Evolutionary conservation across 2,113 vertebrate species (phyloP).

Genomic region (Corythornis madagascariensis): DNA sequence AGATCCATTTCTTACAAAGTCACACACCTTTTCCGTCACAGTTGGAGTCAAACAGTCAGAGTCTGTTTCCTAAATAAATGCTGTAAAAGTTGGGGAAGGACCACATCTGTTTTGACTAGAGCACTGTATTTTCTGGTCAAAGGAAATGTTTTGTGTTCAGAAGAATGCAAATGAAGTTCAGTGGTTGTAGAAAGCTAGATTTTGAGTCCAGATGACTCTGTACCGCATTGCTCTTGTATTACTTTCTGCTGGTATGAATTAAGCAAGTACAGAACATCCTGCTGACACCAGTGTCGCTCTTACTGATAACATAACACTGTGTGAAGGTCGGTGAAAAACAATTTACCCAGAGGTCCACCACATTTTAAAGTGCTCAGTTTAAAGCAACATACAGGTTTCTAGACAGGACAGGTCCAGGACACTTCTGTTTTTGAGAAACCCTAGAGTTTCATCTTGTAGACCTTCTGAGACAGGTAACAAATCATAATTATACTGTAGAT

Average conservation of each 20-base stretch:
- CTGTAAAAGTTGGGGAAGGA: not conserved
- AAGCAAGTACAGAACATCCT: not conserved
- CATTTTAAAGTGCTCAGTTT: not conserved
- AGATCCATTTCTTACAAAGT: not conserved
- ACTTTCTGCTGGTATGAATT: not conserved
- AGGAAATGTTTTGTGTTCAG: not conserved
- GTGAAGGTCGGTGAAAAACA: not conserved
- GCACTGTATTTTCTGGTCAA: not conserved
- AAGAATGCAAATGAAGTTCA: not conserved
- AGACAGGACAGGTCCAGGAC: not conserved
- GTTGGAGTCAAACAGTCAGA: not conserved
- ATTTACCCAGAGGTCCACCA: not conserved
- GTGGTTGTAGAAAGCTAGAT: not conserved
- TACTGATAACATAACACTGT: rapidly evolving
- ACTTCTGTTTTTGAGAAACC: not conserved
- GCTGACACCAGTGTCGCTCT: not conserved
- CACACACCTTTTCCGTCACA: not conserved
- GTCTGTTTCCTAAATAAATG: not conserved
- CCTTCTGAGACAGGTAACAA: not conserved
- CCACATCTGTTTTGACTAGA: not conserved
- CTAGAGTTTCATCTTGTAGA: not conserved
- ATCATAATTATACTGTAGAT: not conserved
- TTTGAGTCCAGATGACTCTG: not conserved
- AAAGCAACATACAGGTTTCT: not conserved
- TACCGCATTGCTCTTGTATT: not conserved